Evolutionary conservation across 2,797 vertebrate species (phyloP).

Genomic region (Xenops minutus): DNA sequence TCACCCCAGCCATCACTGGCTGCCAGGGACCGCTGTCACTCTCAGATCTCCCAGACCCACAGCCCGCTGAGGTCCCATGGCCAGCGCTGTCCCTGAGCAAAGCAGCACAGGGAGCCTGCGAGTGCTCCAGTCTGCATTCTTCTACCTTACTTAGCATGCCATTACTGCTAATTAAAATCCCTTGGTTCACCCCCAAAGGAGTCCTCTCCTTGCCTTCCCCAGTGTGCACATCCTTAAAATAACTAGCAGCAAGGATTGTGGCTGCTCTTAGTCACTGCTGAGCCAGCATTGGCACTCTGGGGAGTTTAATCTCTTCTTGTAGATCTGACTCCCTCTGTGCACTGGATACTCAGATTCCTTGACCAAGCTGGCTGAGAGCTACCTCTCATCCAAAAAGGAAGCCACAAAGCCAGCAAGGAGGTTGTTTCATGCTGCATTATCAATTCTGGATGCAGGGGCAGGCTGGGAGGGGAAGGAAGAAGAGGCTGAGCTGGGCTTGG

Average conservation of each 20-base stretch:
- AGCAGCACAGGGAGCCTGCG: accelerated
- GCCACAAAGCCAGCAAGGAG: neutral
- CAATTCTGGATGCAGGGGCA: neutral
- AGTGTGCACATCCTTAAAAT: neutral
- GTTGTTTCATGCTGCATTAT: neutral
- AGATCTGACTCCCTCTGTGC: neutral
- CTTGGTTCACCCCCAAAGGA: neutral
- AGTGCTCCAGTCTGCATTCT: neutral
- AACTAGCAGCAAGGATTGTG: neutral
- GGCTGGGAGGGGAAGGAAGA: neutral
- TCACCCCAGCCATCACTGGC: neutral
- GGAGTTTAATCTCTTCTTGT: neutral
- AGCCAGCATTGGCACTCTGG: accelerated
- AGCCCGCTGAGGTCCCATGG: accelerated
- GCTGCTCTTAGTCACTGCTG: neutral
- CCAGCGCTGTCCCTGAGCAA: neutral
- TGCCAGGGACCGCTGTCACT: too few species aligned
- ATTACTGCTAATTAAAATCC: neutral
- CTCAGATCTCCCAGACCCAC: neutral
- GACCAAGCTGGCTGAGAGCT: neutral
- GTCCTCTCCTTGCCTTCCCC: neutral
- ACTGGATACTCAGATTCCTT: neutral
- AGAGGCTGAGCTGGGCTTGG: neutral
- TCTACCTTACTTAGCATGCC: neutral
- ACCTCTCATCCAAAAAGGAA: neutral